Percentiles rank a stretch among this genome's conserved stretches.
Evolutionary conservation across 2,888 invertebrate species (phyloP).

Genomic region (Lamproptera curius): DNA sequence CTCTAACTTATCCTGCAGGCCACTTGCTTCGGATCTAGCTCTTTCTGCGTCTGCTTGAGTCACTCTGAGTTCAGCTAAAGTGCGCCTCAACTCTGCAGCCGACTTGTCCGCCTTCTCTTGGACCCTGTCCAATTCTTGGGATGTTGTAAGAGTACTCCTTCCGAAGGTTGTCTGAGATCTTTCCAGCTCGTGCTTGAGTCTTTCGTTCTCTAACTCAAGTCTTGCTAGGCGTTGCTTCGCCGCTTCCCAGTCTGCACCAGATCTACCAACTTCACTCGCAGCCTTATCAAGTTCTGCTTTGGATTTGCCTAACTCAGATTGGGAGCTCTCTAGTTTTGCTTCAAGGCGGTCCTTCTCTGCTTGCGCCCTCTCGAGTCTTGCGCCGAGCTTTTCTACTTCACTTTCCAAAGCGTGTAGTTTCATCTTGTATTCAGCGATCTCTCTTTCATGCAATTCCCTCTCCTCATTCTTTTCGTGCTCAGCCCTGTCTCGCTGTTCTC

Average conservation of each 20-base stretch:
- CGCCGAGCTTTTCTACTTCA: slow-evolving; percentile 93
- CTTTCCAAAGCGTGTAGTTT: slow-evolving; percentile 94
- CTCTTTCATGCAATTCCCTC: slow-evolving; percentile 93
- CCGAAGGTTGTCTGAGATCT: slow-evolving; percentile 91
- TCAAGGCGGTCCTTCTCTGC: slow-evolving; percentile 95
- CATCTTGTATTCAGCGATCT: slow-evolving; percentile 96
- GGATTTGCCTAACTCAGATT: slow-evolving; percentile 95
- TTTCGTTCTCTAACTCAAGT: slow-evolving; percentile 93
- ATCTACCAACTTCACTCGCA: slow-evolving; percentile 91
- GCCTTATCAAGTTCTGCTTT: slow-evolving; percentile 96
- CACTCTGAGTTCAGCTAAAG: slow-evolving; percentile 93
- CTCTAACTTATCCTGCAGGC: slow-evolving; percentile 93
- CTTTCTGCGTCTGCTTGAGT: slow-evolving; percentile 95
- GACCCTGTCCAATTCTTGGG: slow-evolving; percentile 89
- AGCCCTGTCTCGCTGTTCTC: slow-evolving; percentile 96
- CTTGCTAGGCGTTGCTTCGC: slow-evolving; percentile 90
- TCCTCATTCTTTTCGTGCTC: slow-evolving; percentile 98
- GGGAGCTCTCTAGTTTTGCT: slow-evolving; percentile 93
- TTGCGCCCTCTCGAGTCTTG: slow-evolving; percentile 91
- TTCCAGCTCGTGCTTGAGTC: slow-evolving; percentile 91
- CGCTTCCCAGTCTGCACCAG: slow-evolving; percentile 93
- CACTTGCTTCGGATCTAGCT: slow-evolving; percentile 88
- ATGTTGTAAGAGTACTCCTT: slow-evolving; percentile 87
- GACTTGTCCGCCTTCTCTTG: slow-evolving; percentile 93
- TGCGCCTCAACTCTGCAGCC: slow-evolving; percentile 89